phyloP scores from a whole-genome alignment of 2,797 vertebrate species.

The Vespertilio murinus region DNA sequence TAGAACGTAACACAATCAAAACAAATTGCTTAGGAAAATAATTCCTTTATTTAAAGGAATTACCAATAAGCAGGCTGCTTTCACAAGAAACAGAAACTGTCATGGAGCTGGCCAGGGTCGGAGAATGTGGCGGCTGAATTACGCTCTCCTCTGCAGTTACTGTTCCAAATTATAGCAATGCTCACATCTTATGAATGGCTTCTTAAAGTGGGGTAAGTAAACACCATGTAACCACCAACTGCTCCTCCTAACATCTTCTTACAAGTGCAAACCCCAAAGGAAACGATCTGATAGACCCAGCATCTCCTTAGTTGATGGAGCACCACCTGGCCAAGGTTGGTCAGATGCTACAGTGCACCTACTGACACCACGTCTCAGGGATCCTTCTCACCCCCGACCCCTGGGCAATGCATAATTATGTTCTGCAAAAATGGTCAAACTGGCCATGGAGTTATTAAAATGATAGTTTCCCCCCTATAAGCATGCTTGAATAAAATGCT shows the following conservation, averaged over 20 bases:
- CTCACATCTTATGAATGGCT: neutral
- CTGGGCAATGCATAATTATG: no score
- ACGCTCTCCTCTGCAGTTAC: neutral
- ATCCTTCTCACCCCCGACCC: neutral
- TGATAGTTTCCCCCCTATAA: neutral
- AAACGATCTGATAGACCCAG: accelerated
- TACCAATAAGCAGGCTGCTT: conserved; percentile 59
- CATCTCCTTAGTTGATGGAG: neutral
- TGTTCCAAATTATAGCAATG: neutral
- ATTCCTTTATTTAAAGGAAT: conserved; percentile 67
- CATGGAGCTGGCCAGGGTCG: neutral
- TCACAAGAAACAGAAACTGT: conserved; percentile 27
- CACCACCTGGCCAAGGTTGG: accelerated
- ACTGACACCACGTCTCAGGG: neutral
- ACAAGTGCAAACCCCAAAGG: neutral
- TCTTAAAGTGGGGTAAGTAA: neutral
- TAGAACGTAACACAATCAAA: conserved; percentile 56
- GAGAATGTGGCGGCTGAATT: neutral
- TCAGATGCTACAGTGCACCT: neutral
- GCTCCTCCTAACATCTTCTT: neutral
- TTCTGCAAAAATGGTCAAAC: neutral
- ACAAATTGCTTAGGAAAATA: conserved; percentile 67
- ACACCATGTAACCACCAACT: accelerated
- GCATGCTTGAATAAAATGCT: no score
- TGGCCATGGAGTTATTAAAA: neutral